Evolutionary conservation across 1,140 invertebrate species (phyloP).

Genomic region (Drosophila pachea): DNA sequence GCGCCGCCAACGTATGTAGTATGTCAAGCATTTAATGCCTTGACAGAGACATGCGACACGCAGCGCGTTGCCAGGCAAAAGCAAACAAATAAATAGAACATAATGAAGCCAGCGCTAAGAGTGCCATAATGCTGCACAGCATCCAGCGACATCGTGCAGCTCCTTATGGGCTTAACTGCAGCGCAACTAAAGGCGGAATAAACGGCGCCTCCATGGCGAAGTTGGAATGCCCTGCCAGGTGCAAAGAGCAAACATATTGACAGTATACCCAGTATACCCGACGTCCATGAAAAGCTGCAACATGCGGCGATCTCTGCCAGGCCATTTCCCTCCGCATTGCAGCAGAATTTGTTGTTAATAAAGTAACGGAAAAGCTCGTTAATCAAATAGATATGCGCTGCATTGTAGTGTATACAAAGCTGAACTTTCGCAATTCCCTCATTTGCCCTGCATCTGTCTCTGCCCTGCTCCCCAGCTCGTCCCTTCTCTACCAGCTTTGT

Average conservation of each 20-base stretch:
- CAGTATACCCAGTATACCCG: too few relatives aligned
- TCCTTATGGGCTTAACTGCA: slow-evolving; percentile 55
- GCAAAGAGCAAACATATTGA: too few relatives aligned
- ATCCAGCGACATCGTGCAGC: slow-evolving; percentile 21
- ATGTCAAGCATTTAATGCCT: slow-evolving; percentile 68
- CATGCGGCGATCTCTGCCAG: too few relatives aligned
- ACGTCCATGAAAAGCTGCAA: too few relatives aligned
- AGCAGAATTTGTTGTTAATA: too few relatives aligned
- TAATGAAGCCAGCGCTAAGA: slow-evolving; percentile 40
- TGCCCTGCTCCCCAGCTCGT: too few relatives aligned
- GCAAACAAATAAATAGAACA: slow-evolving; percentile 56
- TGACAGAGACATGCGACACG: slow-evolving; percentile 44
- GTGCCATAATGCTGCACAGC: neutral
- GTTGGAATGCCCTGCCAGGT: too few relatives aligned
- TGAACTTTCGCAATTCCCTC: slow-evolving; percentile 11
- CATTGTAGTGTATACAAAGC: neutral
- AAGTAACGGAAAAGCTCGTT: too few relatives aligned
- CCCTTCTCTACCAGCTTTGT: slow-evolving; percentile 23
- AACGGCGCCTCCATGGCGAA: too few relatives aligned
- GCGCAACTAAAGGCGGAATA: slow-evolving; percentile 14
- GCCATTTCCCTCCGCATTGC: too few relatives aligned
- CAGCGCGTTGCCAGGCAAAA: slow-evolving; percentile 22
- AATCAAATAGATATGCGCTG: too few relatives aligned
- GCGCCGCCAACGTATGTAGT: slow-evolving; percentile 32
- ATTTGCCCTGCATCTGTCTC: too few relatives aligned